Percentiles rank a stretch among this genome's conserved stretches.
Conservation (phyloP, 2,797 vertebrate genomes). For the Danio aesculapii region DNA sequence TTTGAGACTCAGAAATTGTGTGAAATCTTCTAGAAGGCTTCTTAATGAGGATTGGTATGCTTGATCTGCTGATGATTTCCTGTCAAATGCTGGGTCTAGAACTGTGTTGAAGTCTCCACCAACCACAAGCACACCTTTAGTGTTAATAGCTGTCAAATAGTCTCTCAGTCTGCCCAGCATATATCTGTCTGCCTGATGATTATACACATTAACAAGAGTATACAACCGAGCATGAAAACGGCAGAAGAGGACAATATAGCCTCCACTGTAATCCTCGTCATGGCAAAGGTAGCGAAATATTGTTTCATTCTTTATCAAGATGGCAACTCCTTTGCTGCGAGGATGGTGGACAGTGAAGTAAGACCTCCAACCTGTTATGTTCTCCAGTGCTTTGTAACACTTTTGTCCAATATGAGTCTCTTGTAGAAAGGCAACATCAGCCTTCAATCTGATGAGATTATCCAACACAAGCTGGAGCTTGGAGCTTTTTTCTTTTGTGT, state of each 20-base stretch:
- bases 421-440: slow-evolving; percentile 13
- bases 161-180: slow-evolving; percentile 16
- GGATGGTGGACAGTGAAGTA: slow-evolving; percentile 28
- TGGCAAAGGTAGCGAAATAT: slow-evolving; percentile 33
- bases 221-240: background rate
- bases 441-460: background rate
- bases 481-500: background rate
- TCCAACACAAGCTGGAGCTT: background rate
- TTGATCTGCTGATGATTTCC: background rate
- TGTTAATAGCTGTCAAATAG: slow-evolving; percentile 39
- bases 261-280: slow-evolving; percentile 49
- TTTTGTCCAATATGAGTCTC: slow-evolving; percentile 29
- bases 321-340: slow-evolving; percentile 50
- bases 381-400: background rate
- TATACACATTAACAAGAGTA: slow-evolving; percentile 52
- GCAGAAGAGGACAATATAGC: slow-evolving; percentile 54
- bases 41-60: background rate
- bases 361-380: background rate
- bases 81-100: slow-evolving; percentile 28
- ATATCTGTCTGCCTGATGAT: slow-evolving; percentile 24
- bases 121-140: slow-evolving; percentile 40
- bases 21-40: background rate
- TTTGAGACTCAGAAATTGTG: slow-evolving; percentile 37
- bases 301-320: slow-evolving; percentile 4
- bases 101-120: slow-evolving; percentile 54